phyloP scores from a whole-genome alignment of 2,797 vertebrate species.

The Enteromius trimaculatus region DNA sequence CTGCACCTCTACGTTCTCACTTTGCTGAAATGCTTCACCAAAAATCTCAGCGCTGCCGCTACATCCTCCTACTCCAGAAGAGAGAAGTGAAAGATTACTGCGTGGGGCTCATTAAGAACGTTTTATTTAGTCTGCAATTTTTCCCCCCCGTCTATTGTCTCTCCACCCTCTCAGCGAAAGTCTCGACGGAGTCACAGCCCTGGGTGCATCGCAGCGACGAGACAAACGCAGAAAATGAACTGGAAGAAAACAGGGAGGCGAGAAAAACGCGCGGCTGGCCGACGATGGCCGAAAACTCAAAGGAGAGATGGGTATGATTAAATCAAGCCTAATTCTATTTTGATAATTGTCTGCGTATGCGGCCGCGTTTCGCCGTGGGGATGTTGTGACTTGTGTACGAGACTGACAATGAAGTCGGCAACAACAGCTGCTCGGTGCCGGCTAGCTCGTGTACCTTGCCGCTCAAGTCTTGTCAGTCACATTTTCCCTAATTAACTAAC shows the following conservation, averaged over 20 bases:
- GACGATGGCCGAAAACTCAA: slow-evolving; percentile 40
- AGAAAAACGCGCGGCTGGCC: slow-evolving; percentile 53
- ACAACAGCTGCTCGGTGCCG: slow-evolving; percentile 94
- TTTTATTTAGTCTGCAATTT: slow-evolving; percentile 41
- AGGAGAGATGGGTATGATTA: slow-evolving; percentile 68
- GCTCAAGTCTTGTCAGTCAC: slow-evolving; percentile 98
- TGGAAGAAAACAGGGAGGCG: slow-evolving; percentile 58
- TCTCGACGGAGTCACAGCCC: slow-evolving; percentile 37
- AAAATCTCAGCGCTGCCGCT: slow-evolving; percentile 4
- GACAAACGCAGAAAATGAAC: slow-evolving; percentile 59
- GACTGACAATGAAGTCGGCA: slow-evolving; percentile 92
- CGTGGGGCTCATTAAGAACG: slow-evolving; percentile 46
- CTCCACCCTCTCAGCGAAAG: slow-evolving; percentile 41
- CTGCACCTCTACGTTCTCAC: slow-evolving; percentile 29
- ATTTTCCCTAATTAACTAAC: slow-evolving; percentile 99
- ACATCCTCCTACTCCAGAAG: slow-evolving; percentile 36
- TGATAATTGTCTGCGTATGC: slow-evolving; percentile 87
- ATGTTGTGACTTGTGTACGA: slow-evolving; percentile 91
- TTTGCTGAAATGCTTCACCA: slow-evolving; percentile 23
- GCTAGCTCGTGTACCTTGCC: slow-evolving; percentile 87
- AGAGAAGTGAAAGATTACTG: slow-evolving; percentile 51
- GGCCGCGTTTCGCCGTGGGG: slow-evolving; percentile 81
- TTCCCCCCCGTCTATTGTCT: slow-evolving; percentile 36
- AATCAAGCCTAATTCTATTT: slow-evolving; percentile 89
- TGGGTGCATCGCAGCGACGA: slow-evolving; percentile 14